Conservation (phyloP, 2,797 vertebrate species). For the Silurus lanzhouensis region DNA sequence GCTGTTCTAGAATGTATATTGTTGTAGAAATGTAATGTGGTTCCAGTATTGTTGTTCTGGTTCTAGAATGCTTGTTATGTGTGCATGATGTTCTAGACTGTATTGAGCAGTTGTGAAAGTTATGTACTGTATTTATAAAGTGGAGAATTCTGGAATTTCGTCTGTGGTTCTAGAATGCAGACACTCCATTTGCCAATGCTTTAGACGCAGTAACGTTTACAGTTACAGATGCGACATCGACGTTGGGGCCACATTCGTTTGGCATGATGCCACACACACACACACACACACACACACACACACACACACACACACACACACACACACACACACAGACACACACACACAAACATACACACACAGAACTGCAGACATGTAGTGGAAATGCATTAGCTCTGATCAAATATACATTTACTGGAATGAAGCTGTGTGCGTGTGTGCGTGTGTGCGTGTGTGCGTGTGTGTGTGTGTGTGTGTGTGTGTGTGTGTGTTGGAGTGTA, state of each 20-base stretch:
- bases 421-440: background rate
- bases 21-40: no score
- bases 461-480: slow-evolving; percentile 3
- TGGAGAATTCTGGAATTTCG: background rate
- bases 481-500: no score
- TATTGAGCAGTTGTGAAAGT: no score
- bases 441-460: background rate
- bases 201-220: background rate
- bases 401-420: slow-evolving; percentile 49
- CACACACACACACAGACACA: slow-evolving; percentile 6
- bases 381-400: slow-evolving; percentile 54
- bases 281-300: background rate
- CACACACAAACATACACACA: background rate
- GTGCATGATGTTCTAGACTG: background rate
- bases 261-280: background rate
- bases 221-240: background rate
- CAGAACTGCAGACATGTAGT: slow-evolving; percentile 33
- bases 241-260: background rate
- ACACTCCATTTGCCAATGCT: background rate
- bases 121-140: no score
- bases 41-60: background rate
- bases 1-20: no score
- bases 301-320: slow-evolving; percentile 2
- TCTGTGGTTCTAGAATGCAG: background rate
- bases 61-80: background rate